Conservation (phyloP, 1,140 invertebrate genomes). For the Heliconius eleuchia region DNA sequence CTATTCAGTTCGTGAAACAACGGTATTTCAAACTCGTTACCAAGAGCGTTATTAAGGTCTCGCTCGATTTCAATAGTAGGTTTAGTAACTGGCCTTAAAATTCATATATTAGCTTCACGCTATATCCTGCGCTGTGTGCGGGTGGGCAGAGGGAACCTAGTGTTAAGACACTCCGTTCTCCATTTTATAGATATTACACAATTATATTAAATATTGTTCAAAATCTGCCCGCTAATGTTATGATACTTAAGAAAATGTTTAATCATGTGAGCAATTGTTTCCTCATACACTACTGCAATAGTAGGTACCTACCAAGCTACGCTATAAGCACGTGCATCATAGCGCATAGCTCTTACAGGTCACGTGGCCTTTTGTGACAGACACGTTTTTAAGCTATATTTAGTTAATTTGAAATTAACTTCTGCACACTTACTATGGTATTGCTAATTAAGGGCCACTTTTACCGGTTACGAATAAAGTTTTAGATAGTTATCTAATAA, state of each 20-base stretch:
- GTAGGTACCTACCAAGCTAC: conserved; percentile 10
- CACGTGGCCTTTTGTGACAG: conserved; percentile 19
- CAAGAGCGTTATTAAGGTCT: conserved; percentile 60
- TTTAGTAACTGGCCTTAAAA: conserved; percentile 39
- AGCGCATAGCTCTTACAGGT: conserved; percentile 4
- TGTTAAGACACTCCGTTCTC: no score
- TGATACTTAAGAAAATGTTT: conserved; percentile 2
- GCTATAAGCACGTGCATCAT: conserved; percentile 26
- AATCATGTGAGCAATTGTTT: conserved; percentile 26
- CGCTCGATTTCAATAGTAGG: conserved; percentile 31
- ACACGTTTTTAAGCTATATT: conserved; percentile 12
- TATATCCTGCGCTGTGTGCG: no score
- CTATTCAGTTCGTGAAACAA: conserved; percentile 75
- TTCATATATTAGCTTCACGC: background rate
- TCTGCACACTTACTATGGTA: no score
- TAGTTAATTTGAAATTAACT: no score
- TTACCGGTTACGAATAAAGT: no score
- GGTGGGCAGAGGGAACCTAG: no score
- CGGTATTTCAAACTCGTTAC: conserved; percentile 54
- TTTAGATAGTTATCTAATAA: no score
- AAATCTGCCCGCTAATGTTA: background rate
- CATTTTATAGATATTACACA: no score
- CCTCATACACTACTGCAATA: conserved; percentile 33
- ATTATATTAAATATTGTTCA: background rate
- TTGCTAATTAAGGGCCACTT: no score